Conservation (phyloP, 2,797 vertebrate genomes). For the Crax fasciolata region DNA sequence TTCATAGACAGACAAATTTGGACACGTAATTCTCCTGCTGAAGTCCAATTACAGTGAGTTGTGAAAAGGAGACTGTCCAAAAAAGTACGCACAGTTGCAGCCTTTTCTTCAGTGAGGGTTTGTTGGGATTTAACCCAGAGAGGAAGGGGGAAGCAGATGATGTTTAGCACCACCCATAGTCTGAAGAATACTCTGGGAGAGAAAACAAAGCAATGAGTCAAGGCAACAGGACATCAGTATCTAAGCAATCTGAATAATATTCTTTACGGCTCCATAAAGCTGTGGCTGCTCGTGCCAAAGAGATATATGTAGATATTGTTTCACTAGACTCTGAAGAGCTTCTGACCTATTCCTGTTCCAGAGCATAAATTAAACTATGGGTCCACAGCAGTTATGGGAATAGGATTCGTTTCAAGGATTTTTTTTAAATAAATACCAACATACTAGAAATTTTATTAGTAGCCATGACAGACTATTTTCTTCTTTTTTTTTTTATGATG, state of each 20-base stretch:
- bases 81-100: not conserved
- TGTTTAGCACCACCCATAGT: not conserved
- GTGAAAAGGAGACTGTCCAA: not conserved
- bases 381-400: not conserved
- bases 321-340: not conserved
- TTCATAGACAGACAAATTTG: not conserved
- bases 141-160: not conserved
- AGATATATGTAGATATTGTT: not conserved
- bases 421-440: not conserved
- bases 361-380: not conserved
- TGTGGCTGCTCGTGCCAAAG: not conserved
- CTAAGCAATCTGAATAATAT: not conserved
- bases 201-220: not conserved
- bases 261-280: not conserved
- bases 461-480: not conserved
- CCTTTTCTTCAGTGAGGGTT: not conserved
- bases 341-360: not conserved
- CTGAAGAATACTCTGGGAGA: not conserved
- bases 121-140: rapidly evolving
- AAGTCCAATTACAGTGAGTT: not conserved
- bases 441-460: not conserved
- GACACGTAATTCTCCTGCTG: not conserved
- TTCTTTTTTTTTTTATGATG: not conserved
- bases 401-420: not conserved
- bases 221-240: not conserved